Base-by-base conservation (phyloP, 2,797 vertebrate species). In the Dromococcyx pavoninus region DNA sequence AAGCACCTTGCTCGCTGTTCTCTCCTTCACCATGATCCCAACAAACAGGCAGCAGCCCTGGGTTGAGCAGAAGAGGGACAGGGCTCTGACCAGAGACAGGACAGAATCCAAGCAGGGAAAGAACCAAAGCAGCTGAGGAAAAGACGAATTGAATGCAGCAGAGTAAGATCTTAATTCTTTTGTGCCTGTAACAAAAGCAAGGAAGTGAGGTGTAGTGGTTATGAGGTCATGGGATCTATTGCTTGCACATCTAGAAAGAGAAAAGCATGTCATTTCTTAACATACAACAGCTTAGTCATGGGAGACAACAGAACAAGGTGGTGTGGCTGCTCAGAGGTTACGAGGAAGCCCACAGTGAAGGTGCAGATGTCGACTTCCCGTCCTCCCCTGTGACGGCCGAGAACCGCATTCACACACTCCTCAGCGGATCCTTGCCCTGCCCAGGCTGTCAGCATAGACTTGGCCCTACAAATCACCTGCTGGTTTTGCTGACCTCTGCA, bases 321-420 rank as follows among this genome's bases (percentile, higher is more conserved):
- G 4, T 56, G 79, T 5, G 44, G 72, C n/a, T 4, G 2, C 71
- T 50, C 21, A 10, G 25, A 71, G 14, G 13, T 3, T 48, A 44
- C 1, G 2, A 64, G 37, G 43, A 67, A 77, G 32, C 60, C 57
- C 37, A 78, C 33, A 46, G 32, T 1, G 0, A 58, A 61, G 0
- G 0, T 3, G 19, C 21, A 71, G 72, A 37, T 14, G 5, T 5
- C 12, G 10, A 32, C 28, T 35, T 83, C 50, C 50, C 11, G 0
- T 28, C 11, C 19, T 41, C 23, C 15, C 10, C 41, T 23, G 9
- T 5, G 41, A 35, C 1, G 0, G 35, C 1, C 1, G 2, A 41
- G 33, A 61, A 56, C n/a, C 23, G n/a, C n/a, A 18, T 10, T 66
- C 30, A 16, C 30, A n/a, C 88, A 25, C 13, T n/a, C 27, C 65